Conservation (phyloP, 2,888 invertebrate genomes). For the Chesias legatella region DNA sequence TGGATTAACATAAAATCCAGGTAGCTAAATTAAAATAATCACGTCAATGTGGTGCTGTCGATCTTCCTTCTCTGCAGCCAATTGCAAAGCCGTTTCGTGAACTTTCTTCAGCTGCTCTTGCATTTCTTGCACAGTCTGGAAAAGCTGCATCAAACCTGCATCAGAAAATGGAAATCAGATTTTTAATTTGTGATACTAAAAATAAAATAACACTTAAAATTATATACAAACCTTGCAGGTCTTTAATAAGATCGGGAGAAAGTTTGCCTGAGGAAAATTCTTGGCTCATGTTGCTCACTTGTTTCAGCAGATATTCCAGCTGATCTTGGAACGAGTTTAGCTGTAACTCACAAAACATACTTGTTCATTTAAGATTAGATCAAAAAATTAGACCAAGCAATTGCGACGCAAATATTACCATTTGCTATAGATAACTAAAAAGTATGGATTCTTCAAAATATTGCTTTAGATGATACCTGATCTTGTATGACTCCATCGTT, state of each 20-base stretch:
- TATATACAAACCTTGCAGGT: slow-evolving; percentile 53
- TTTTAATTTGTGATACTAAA: background rate
- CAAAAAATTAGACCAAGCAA: too few relatives aligned
- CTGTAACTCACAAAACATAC: slow-evolving; percentile 35
- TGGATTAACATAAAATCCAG: background rate
- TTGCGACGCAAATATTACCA: too few relatives aligned
- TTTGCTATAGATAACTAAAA: too few relatives aligned
- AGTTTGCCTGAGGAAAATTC: slow-evolving; percentile 39
- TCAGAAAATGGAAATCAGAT: slow-evolving; percentile 1
- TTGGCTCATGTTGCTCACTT: slow-evolving; percentile 38
- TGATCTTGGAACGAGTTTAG: slow-evolving; percentile 71
- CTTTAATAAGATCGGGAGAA: slow-evolving; percentile 57
- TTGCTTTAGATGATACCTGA: slow-evolving; percentile 42
- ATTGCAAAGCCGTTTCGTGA: slow-evolving; percentile 61
- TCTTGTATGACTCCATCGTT: slow-evolving; percentile 45
- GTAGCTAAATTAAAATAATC: slow-evolving; percentile 17
- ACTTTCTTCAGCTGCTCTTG: slow-evolving; percentile 58
- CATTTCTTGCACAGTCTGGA: slow-evolving; percentile 67
- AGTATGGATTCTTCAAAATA: too few relatives aligned
- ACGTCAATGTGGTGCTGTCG: slow-evolving; percentile 78
- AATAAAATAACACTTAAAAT: background rate
- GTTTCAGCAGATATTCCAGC: slow-evolving; percentile 62
- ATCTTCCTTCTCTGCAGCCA: slow-evolving; percentile 79
- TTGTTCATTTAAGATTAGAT: too few relatives aligned
- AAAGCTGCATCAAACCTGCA: slow-evolving; percentile 60